Evolutionary conservation across 2,113 vertebrate genomes (phyloP).

Genomic region (Callionymus lyra): DNA sequence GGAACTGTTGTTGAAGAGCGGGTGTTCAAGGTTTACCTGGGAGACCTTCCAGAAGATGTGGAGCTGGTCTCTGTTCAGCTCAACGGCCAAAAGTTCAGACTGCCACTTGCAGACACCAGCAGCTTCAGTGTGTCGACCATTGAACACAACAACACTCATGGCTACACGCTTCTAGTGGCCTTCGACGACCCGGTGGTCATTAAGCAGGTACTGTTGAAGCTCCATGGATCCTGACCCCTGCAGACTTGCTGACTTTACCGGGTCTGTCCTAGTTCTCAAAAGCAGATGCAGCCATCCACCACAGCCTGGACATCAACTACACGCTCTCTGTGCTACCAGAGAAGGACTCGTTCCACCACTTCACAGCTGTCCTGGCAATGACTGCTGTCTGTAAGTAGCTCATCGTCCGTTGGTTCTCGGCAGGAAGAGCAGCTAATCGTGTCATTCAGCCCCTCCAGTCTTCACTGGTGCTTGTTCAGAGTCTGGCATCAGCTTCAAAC

Average conservation of each 20-base stretch:
- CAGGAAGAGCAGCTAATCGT: no score
- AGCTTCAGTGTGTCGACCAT: background rate
- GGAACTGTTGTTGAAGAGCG: slow-evolving; percentile 15
- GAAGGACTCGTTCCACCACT: slow-evolving; percentile 18
- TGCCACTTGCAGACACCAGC: slow-evolving; percentile 2
- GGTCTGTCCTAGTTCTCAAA: slow-evolving; percentile 25
- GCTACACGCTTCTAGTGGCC: slow-evolving; percentile 42
- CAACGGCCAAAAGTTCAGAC: slow-evolving; percentile 16
- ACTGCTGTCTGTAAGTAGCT: slow-evolving; percentile 43
- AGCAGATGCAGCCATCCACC: slow-evolving; percentile 16
- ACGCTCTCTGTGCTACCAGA: slow-evolving; percentile 37
- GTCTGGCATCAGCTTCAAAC: slow-evolving; percentile 43
- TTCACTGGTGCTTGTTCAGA: slow-evolving; percentile 18
- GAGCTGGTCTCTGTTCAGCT: slow-evolving; percentile 26
- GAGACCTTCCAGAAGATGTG: slow-evolving; percentile 43
- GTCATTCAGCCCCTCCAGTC: slow-evolving; percentile 30
- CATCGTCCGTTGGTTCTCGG: no score
- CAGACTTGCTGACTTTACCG: background rate
- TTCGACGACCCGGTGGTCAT: slow-evolving; percentile 33
- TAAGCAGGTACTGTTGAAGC: slow-evolving; percentile 22
- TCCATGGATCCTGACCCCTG: background rate
- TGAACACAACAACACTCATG: slow-evolving; percentile 23
- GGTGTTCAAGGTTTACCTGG: slow-evolving; percentile 37
- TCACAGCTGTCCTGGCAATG: slow-evolving; percentile 2
- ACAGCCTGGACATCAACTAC: slow-evolving; percentile 43